Evolutionary conservation across 2,113 vertebrate species (phyloP).

Genomic region (Eurypyga helias): DNA sequence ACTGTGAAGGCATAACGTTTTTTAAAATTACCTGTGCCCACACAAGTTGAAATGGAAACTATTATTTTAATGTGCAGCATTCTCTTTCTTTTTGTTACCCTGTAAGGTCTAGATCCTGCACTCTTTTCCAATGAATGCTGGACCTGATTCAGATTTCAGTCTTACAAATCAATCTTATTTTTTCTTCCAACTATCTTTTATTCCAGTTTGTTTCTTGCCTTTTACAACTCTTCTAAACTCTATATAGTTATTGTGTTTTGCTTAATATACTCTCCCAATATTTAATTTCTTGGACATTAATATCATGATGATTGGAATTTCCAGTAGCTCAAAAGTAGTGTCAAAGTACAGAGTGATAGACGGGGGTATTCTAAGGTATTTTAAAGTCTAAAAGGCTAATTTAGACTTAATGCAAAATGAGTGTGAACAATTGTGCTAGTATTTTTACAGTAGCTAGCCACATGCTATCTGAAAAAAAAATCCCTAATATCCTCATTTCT

Average conservation of each 20-base stretch:
- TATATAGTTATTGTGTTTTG: neutral
- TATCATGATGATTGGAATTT: conserved; percentile 18
- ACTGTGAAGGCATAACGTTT: neutral
- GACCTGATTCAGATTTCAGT: neutral
- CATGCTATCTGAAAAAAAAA: neutral
- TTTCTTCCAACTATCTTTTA: neutral
- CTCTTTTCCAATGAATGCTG: neutral
- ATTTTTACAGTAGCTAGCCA: neutral
- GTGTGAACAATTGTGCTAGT: neutral
- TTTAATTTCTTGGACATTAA: conserved; percentile 21
- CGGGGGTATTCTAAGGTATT: neutral
- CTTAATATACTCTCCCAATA: conserved; percentile 2
- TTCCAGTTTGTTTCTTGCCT: neutral
- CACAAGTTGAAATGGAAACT: conserved; percentile 45
- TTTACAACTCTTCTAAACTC: neutral
- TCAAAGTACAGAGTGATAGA: neutral
- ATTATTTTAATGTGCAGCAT: neutral
- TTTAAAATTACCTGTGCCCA: neutral
- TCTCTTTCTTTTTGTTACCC: neutral
- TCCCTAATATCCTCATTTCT: neutral
- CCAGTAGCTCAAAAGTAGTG: neutral
- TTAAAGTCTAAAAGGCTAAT: conserved; percentile 35
- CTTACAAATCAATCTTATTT: neutral
- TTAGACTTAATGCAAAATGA: conserved; percentile 27
- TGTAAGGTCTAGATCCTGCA: neutral